Evolutionary conservation across 2,888 invertebrate genomes (phyloP).

Genomic region (Chydorus sphaericus): DNA sequence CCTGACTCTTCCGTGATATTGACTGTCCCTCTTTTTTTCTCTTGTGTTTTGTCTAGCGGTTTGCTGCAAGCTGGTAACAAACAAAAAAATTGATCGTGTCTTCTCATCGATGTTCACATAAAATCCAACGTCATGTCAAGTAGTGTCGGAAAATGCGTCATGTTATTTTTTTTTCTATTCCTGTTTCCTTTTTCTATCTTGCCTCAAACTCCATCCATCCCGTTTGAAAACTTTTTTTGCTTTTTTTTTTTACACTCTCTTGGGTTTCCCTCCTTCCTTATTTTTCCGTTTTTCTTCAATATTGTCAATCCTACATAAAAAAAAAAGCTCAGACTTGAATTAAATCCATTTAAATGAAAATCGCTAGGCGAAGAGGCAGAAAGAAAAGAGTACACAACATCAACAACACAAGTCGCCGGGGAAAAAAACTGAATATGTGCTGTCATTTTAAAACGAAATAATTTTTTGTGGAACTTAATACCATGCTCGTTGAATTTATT

Average conservation of each 20-base stretch:
- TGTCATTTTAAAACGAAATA: too few relatives aligned
- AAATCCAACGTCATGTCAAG: too few relatives aligned
- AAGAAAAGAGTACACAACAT: constrained; percentile 1
- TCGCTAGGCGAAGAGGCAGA: background rate
- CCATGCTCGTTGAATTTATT: too few relatives aligned
- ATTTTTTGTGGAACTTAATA: too few relatives aligned
- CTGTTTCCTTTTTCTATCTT: constrained; percentile 4
- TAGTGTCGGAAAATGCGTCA: constrained; percentile 7
- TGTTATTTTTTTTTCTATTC: constrained; percentile 6
- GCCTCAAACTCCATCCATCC: constrained; percentile 2
- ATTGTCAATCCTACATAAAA: background rate
- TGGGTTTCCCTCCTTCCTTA: constrained; percentile 2
- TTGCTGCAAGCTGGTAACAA: constrained; percentile 8
- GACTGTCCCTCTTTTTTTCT: too few relatives aligned
- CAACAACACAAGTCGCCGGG: too few relatives aligned
- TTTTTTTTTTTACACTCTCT: constrained; percentile 1
- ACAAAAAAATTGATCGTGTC: constrained; percentile 6
- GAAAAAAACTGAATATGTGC: too few relatives aligned
- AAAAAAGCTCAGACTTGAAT: constrained; percentile 1
- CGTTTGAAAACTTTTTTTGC: background rate
- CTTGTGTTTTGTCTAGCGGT: background rate
- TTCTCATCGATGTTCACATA: constrained; percentile 8
- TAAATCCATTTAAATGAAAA: too few relatives aligned
- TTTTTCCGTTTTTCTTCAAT: background rate
- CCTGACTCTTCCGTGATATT: too few relatives aligned